These are phyloP conservation scores for Globia sparganii DNA, from an alignment of 2,888 invertebrate genomes.

Conservation along the genomic window DNA sequence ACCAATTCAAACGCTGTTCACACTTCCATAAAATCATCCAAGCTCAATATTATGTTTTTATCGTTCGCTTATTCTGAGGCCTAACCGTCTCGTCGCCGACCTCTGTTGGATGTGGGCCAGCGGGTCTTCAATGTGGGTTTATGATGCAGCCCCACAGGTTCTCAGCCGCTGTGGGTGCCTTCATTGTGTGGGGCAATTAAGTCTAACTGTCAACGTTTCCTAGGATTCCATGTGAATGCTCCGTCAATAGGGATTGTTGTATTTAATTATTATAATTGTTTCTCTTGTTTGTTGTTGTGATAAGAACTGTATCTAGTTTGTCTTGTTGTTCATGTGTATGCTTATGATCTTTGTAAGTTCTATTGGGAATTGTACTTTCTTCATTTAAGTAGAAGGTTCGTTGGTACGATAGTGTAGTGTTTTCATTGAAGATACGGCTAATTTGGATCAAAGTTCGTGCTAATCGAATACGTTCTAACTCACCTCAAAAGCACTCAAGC, in stretches of 20 bases:
- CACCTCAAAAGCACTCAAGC: neutral
- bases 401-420: neutral
- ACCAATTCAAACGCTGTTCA: constrained; percentile 34
- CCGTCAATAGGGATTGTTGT: constrained; percentile 69
- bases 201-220: constrained; percentile 79
- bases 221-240: constrained; percentile 80
- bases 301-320: constrained; percentile 50
- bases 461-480: constrained; percentile 18
- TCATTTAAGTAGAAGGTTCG: neutral
- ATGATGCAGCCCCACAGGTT: constrained; percentile 78
- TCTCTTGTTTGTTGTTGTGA: constrained; percentile 53
- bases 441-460: neutral
- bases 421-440: constrained; percentile 11
- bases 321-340: constrained; percentile 22
- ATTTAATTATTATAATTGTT: constrained; percentile 70
- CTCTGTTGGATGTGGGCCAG: constrained; percentile 79
- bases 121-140: constrained; percentile 87
- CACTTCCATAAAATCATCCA: constrained; percentile 42
- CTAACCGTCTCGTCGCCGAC: constrained; percentile 61
- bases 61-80: constrained; percentile 60
- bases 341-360: neutral
- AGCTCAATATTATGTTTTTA: constrained; percentile 55
- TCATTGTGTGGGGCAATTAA: constrained; percentile 84
- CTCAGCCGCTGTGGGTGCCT: constrained; percentile 73
- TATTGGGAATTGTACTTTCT: neutral